Evolutionary conservation across 1,140 invertebrate species (phyloP).

Genomic region (Caerostris darwini): DNA sequence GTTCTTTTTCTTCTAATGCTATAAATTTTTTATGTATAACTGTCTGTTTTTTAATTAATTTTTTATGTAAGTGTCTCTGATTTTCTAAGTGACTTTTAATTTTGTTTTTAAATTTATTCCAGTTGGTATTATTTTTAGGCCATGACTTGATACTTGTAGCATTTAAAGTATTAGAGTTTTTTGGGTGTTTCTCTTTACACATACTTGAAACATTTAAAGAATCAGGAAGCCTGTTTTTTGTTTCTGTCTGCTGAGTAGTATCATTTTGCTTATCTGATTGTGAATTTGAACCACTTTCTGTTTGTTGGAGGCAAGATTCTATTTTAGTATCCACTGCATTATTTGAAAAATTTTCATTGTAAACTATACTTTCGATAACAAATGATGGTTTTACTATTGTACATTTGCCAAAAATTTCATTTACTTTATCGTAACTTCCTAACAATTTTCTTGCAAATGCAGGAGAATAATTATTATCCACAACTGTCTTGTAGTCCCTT

Average conservation of each 20-base stretch:
- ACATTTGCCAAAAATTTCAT: constrained; percentile 73
- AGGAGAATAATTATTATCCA: constrained; percentile 73
- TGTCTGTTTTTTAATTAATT: neutral
- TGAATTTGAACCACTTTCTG: neutral
- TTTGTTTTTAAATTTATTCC: neutral
- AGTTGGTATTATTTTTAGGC: neutral
- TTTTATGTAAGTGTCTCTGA: neutral
- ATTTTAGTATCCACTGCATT: neutral
- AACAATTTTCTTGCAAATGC: constrained; percentile 69
- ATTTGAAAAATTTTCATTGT: constrained; percentile 45
- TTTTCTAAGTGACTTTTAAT: neutral
- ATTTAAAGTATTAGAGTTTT: neutral
- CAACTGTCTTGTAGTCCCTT: constrained; percentile 73
- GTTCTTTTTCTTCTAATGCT: constrained; percentile 27
- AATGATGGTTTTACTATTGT: constrained; percentile 41
- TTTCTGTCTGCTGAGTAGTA: neutral
- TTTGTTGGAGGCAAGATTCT: neutral
- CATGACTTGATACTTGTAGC: neutral
- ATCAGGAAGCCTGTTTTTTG: neutral
- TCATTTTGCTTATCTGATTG: neutral
- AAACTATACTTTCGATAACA: constrained; percentile 58
- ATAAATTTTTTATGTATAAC: neutral
- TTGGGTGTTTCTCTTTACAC: neutral
- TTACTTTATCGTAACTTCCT: constrained; percentile 72
- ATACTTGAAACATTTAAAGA: neutral